Conservation (phyloP, 2,113 vertebrate species). For the Calidris pygmaea region DNA sequence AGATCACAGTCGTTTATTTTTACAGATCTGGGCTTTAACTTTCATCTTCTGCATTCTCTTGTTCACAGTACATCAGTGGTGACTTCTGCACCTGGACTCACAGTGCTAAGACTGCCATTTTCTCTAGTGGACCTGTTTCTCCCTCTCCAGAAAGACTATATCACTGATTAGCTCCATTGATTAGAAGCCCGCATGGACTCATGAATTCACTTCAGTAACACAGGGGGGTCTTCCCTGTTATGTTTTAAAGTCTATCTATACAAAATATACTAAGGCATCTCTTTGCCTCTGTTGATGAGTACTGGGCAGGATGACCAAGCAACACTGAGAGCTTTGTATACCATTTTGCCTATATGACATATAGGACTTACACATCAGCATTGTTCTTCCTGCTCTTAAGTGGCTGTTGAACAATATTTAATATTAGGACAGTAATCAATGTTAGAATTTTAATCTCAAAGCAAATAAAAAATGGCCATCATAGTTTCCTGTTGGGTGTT, state of each 20-base stretch:
- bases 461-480: not conserved
- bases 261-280: not conserved
- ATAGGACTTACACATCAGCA: not conserved
- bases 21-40: not conserved
- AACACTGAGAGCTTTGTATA: not conserved
- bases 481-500: not conserved
- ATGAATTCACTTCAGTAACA: not conserved
- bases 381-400: not conserved
- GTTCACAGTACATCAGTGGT: not conserved
- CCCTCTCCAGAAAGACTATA: not conserved
- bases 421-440: not conserved
- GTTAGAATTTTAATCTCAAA: not conserved
- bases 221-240: not conserved
- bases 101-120: accelerated
- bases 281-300: not conserved
- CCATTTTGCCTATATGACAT: not conserved
- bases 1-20: not conserved
- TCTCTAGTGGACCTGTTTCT: not conserved
- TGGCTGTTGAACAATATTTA: not conserved
- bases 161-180: not conserved
- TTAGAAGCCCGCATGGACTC: not conserved
- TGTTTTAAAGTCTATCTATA: not conserved
- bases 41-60: not conserved
- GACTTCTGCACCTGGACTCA: not conserved
- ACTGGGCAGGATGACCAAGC: not conserved